Conservation (phyloP, 1,140 invertebrate genomes). For the Tetraneura akinire region DNA sequence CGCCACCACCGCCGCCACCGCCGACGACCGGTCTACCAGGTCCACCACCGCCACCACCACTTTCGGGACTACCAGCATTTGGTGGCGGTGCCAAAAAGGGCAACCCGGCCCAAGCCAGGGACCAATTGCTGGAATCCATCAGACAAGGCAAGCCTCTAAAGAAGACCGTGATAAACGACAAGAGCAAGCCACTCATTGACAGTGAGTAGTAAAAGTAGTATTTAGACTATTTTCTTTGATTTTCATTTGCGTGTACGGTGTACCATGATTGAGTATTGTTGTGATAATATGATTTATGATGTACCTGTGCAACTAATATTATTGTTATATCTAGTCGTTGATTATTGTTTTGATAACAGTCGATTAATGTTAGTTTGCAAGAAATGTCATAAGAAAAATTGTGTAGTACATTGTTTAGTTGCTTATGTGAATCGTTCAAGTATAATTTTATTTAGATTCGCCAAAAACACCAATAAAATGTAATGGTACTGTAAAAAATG, state of each 20-base stretch:
- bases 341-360: too few species aligned
- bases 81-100: constrained; percentile 60
- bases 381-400: not conserved
- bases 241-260: not conserved
- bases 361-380: not conserved
- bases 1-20: constrained; percentile 41
- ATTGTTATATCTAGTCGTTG: too few species aligned
- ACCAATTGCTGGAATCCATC: constrained; percentile 77
- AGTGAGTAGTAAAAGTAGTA: too few species aligned
- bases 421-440: constrained; percentile 23
- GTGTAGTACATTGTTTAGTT: not conserved
- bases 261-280: not conserved
- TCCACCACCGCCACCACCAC: constrained; percentile 59
- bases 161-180: constrained; percentile 85
- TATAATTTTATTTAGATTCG: constrained; percentile 49
- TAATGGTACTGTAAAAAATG: constrained; percentile 34
- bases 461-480: constrained; percentile 37
- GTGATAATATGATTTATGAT: too few species aligned
- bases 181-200: constrained; percentile 76
- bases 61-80: constrained; percentile 66
- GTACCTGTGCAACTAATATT: not conserved
- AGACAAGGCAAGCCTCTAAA: constrained; percentile 78
- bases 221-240: too few species aligned
- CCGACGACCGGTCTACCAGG: constrained; percentile 38
- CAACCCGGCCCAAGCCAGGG: constrained; percentile 63